phyloP scores from a whole-genome alignment of 2,888 invertebrate species.

The Melipona beecheii region DNA sequence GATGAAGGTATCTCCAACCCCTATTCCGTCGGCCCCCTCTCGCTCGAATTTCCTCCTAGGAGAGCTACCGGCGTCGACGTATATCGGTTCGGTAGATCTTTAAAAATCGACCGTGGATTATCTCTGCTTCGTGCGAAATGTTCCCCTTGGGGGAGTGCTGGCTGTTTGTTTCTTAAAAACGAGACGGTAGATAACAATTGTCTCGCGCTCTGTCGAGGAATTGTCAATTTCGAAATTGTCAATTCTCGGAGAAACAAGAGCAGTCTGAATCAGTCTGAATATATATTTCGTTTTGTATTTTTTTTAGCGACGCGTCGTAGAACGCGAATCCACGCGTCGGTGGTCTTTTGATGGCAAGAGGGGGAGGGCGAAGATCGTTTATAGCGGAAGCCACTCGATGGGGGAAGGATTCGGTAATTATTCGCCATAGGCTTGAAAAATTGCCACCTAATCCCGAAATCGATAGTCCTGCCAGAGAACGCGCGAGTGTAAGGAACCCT shows the following conservation, averaged over 20 bases:
- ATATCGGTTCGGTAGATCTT: slow-evolving; percentile 54
- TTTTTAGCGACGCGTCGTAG: slow-evolving; percentile 57
- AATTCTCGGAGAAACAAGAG: background rate
- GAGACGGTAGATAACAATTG: background rate
- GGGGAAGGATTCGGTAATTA: slow-evolving; percentile 79
- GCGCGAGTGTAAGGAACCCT: slow-evolving; percentile 68
- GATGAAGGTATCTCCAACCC: slow-evolving; percentile 70
- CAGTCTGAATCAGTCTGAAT: slow-evolving; percentile 39
- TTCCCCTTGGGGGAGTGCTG: background rate
- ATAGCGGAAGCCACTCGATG: slow-evolving; percentile 57
- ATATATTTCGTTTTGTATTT: slow-evolving; percentile 32
- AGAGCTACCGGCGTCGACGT: slow-evolving; percentile 54
- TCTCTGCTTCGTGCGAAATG: background rate
- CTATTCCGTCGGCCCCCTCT: slow-evolving; percentile 50
- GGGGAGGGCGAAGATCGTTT: slow-evolving; percentile 53
- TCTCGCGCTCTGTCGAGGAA: background rate
- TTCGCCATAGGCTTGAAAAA: slow-evolving; percentile 83
- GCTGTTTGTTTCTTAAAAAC: background rate
- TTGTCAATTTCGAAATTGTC: background rate
- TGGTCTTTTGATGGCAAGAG: slow-evolving; percentile 34
- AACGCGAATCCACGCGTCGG: slow-evolving; percentile 64
- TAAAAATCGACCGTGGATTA: slow-evolving; percentile 41
- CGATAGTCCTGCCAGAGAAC: slow-evolving; percentile 74
- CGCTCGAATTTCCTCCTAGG: slow-evolving; percentile 38
- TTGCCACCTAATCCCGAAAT: slow-evolving; percentile 82